Conservation (phyloP, 1,140 invertebrate genomes). For the Oscheius sp. region DNA sequence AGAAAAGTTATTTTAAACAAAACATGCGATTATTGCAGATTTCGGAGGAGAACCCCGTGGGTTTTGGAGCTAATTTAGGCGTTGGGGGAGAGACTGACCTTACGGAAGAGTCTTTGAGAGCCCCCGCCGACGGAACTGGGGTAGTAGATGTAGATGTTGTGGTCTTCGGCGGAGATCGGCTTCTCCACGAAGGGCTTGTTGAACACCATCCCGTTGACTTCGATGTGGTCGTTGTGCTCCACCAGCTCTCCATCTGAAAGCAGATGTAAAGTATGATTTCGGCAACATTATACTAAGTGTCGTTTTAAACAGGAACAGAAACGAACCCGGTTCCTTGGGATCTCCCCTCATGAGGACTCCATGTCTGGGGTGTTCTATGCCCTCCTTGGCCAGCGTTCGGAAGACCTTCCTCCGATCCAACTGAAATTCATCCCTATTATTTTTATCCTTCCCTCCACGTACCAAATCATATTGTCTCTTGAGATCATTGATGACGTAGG, state of each 20-base stretch:
- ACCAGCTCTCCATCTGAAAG: slow-evolving; percentile 81
- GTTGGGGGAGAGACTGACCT: slow-evolving; percentile 67
- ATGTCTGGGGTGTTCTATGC: slow-evolving; percentile 94
- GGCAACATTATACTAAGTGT: background rate
- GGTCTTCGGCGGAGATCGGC: slow-evolving; percentile 95
- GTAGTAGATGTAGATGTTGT: slow-evolving; percentile 99
- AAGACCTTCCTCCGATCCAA: slow-evolving; percentile 83
- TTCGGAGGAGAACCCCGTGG: too few relatives aligned
- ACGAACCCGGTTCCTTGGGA: slow-evolving; percentile 71
- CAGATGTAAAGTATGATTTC: background rate
- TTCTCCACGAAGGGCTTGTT: slow-evolving; percentile 99
- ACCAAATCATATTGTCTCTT: slow-evolving; percentile 97
- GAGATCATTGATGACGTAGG: slow-evolving; percentile 96
- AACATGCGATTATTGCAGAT: background rate
- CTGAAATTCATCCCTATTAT: slow-evolving; percentile 39
- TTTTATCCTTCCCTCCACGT: slow-evolving; percentile 61
- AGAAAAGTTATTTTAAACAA: too few relatives aligned
- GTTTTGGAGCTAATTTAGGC: background rate
- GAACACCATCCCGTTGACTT: slow-evolving; percentile 92
- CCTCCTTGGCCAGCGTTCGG: slow-evolving; percentile 84
- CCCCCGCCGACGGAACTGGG: slow-evolving; percentile 94
- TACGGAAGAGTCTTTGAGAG: slow-evolving; percentile 91
- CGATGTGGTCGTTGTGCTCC: slow-evolving; percentile 96
- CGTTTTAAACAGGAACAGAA: background rate
- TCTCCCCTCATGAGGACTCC: slow-evolving; percentile 90